Base-by-base conservation (phyloP, 2,113 vertebrate species). In the Todiramphus chloris region DNA sequence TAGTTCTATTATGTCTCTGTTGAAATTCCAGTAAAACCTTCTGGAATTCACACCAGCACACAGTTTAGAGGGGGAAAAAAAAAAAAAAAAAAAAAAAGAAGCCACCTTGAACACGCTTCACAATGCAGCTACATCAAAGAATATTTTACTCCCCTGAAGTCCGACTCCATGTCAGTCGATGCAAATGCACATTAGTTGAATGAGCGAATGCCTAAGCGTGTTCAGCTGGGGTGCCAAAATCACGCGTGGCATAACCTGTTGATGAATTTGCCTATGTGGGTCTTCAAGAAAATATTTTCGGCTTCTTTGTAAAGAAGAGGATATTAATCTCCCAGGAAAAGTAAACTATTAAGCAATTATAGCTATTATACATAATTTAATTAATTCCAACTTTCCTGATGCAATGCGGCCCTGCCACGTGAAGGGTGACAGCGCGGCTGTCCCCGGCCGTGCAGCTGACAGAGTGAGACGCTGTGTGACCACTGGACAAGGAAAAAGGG, bases 391-490 rank as follows among this genome's bases (percentile, higher is more conserved):
- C 58, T 87, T 74, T 55, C 33, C 50, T 70, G 55, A 48, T 24
- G 30, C 82, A 75, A 46, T 6, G 15, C 37, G 68, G 28, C 27
- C 27, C 63, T 43, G 17, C 39, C 18, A 14, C 27, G 14, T 13
- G 51, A 48, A 24, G 39, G 51, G 62, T 12, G 55, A n/a, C 66
- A 30, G 5, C 1, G 2, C 1, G 7, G n/a, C n/a, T 5, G 28
- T 4, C 18, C 27, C 17, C 2, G 1, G 50, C 72, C 4, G 0
- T 0, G 21, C 1, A 1, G 51, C 50, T 1, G 3, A 17, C 1
- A 0, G 8, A 28, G 55, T 0, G 0, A 1, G 50, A 41, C 6
- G 17, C 48, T 0, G 1, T 0, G 2, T 27, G n/a, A 3, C 14
- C 1, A 60, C 1, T 33, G 21, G 2, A 31, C 31, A 10, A 23